Conservation (phyloP, 2,797 vertebrate species). For the Chelon labrosus region DNA sequence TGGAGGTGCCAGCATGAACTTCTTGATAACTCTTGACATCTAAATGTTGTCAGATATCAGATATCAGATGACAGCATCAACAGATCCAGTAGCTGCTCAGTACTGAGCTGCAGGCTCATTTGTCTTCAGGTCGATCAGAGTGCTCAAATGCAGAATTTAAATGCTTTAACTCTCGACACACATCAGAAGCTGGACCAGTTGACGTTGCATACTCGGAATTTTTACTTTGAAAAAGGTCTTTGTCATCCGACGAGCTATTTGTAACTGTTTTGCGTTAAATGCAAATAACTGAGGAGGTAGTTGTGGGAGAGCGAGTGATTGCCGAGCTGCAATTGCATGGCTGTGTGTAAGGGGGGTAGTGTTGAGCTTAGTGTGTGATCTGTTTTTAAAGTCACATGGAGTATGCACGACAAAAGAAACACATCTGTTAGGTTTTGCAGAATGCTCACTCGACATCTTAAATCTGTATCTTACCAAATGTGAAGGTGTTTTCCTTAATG, state of each 20-base stretch:
- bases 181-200: too few relatives aligned
- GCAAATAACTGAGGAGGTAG: background rate
- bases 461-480: background rate
- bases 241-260: background rate
- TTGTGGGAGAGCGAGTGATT: background rate
- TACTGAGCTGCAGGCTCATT: too few relatives aligned
- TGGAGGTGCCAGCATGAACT: too few relatives aligned
- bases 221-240: too few relatives aligned
- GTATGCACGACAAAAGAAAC: background rate
- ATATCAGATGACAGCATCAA: too few relatives aligned
- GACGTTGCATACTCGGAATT: too few relatives aligned
- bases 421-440: background rate
- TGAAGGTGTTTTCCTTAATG: background rate
- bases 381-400: background rate
- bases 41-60: too few relatives aligned
- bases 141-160: too few relatives aligned
- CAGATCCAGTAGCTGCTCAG: too few relatives aligned
- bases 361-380: constrained; percentile 15
- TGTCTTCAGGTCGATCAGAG: too few relatives aligned
- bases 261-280: background rate
- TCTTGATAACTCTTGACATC: too few relatives aligned
- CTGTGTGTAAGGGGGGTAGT: constrained; percentile 7
- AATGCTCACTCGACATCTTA: background rate
- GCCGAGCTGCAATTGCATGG: constrained; percentile 1
- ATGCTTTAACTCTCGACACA: too few relatives aligned